Base-by-base conservation (phyloP, 2,888 invertebrate species). In the Agrenia bidenticulata region DNA sequence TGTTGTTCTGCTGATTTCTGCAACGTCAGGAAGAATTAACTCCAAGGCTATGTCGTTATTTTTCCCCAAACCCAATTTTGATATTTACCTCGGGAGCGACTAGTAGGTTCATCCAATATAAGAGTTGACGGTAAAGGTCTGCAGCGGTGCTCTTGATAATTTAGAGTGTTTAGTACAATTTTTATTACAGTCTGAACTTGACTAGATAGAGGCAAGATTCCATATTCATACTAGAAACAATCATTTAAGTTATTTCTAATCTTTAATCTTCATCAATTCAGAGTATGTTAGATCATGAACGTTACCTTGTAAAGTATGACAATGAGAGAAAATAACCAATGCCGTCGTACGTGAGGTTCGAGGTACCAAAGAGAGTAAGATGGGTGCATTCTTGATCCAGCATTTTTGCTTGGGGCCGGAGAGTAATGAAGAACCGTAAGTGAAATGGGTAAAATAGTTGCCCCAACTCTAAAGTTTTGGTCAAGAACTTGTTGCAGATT, bases 401-500 rank as follows among this genome's bases (percentile, higher is more conserved):
- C 81, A 59, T 82, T 82, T 71, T 83, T 81, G 37, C 59, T 82
- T 0, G 92, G 90, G 69, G 90, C 90, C 0, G 94, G 91, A 59
- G 89, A 87, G 79, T 91, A 93, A 73, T 92, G 87, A 59, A 94
- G 83, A 60, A 94, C 83, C 41, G 83, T 86, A 63, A 96, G 81
- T 0, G 92, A 89, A 0, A 93, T 91, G 7, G 93, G 90, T 5
- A 97, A 85, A 60, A 99, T 86, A 65, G 89, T 85, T 76, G 90
- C 89, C 0, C 97, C 97, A 84, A 99, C 93, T 70, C 89, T 83
- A 79, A 96, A 93, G 81, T 99, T 99, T 80, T 94, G 92, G 80
- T 99, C 99, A 78, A 99, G 79, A 13, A 99, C 86, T 83, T 94
- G 94, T 0, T 97, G 94, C 69, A 98, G 81, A 78, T 94, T 95